These are phyloP conservation scores for Acanthosoma haemorrhoidale DNA, from an alignment of 2,888 invertebrate species.

Conservation along the genomic window DNA sequence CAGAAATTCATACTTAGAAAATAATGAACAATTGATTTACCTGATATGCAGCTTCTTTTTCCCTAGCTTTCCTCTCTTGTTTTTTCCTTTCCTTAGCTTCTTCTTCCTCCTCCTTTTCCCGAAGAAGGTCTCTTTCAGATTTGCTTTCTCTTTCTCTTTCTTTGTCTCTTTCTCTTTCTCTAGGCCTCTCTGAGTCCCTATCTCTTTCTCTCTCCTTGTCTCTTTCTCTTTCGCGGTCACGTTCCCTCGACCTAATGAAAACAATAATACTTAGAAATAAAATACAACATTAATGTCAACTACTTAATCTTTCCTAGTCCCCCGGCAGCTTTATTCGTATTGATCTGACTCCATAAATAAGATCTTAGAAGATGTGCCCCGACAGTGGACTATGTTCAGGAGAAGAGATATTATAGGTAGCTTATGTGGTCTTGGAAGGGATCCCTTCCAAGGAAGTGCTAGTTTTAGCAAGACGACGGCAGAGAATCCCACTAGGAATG, in stretches of 20 bases:
- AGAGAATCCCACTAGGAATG: too few relatives aligned
- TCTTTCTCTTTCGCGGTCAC: conserved; percentile 39
- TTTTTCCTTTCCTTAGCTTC: conserved; percentile 86
- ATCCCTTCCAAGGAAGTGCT: too few relatives aligned
- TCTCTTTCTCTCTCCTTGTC: conserved; percentile 36
- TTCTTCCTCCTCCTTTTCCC: conserved; percentile 66
- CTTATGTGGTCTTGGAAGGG: too few relatives aligned
- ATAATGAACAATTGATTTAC: conserved; percentile 55
- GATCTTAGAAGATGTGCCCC: too few relatives aligned
- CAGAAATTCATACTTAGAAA: too few relatives aligned
- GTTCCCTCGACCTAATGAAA: conserved; percentile 36
- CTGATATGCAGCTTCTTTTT: conserved; percentile 96
- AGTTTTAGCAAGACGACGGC: too few relatives aligned
- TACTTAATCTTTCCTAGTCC: too few relatives aligned
- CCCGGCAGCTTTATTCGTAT: too few relatives aligned
- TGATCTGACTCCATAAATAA: too few relatives aligned
- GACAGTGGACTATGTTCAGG: too few relatives aligned
- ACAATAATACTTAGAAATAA: conserved; percentile 9
- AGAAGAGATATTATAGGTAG: too few relatives aligned
- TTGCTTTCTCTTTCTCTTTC: conserved; percentile 41
- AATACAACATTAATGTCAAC: too few relatives aligned
- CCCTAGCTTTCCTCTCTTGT: conserved; percentile 81
- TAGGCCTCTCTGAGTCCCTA: conserved; percentile 38
- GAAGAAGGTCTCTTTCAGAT: conserved; percentile 44
- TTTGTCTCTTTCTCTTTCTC: conserved; percentile 37